Evolutionary conservation across 2,888 invertebrate species (phyloP), one percentile per base, ranked within the genome.

Genomic region (Erebia epiphron): DNA sequence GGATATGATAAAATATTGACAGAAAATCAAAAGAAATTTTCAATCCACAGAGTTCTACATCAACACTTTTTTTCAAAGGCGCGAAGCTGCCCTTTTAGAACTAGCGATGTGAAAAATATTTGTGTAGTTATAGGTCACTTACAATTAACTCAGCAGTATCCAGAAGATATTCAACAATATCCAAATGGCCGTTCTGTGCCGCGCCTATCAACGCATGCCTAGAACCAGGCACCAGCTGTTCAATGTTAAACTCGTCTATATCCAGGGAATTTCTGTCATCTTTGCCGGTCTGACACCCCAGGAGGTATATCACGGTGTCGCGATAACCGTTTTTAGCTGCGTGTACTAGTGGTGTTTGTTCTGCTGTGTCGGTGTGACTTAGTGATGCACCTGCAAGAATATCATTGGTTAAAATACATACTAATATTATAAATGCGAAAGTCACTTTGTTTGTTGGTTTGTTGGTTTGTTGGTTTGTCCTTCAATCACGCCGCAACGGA

Each of bases 121-220:
- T n/a, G n/a, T n/a, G n/a, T n/a, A n/a, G n/a, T n/a, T n/a, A n/a
- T n/a, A n/a, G n/a, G n/a, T n/a, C n/a, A n/a, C 98, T 97, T 7
- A 98, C 95, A 70, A 95, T 95, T 21, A 97, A 95, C 79, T 97
- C 97, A 54, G 97, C 95, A 92, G 97, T 96, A 87, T 98, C 98
- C 70, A 98, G 87, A 21, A 99, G 92, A 87, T 98, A 98, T 85
- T 98, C 98, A 14, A 98, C 97, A 74, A 98, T 97, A 89, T 97
- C 96, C 64, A 95, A 94, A 86, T 98, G 97, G 8, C 98, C 98
- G 83, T 97, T 97, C 16, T 97, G 96, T 0, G 98, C 96, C 0
- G 98, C 98, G 0, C 97, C 97, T 18, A 98, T 96, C 52, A 99
- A 89, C 0, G 98, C 97, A 83, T 98, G 98, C 74, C 98, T 97